A percentile compares a stretch with the other conserved stretches of the same genome.
phyloP scores from a whole-genome alignment of 2,797 vertebrate species.

The Brachyrhaphis roseni region DNA sequence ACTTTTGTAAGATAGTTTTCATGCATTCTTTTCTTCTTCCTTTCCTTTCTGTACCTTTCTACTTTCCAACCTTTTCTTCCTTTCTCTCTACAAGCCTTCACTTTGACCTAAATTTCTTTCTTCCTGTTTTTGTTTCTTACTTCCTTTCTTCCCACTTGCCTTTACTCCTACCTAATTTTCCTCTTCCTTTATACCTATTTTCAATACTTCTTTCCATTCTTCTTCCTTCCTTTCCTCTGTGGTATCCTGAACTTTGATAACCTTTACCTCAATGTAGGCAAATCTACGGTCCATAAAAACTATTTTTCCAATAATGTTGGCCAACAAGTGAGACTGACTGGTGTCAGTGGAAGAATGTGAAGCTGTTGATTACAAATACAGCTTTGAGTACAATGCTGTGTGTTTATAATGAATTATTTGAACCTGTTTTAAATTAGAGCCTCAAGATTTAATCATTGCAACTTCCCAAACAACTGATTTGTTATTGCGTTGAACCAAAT shows the following conservation, averaged over 20 bases:
- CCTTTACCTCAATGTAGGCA: background rate
- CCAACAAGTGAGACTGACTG: background rate
- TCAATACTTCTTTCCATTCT: background rate
- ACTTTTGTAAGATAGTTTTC: background rate
- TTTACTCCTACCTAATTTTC: background rate
- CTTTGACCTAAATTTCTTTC: background rate
- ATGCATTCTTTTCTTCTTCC: background rate
- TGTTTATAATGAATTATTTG: background rate
- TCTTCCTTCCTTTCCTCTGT: background rate
- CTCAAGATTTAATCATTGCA: background rate
- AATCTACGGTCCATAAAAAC: background rate
- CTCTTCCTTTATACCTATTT: background rate
- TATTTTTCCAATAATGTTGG: background rate
- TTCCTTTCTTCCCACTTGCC: background rate
- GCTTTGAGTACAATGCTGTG: background rate
- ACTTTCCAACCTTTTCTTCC: background rate
- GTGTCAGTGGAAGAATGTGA: slow-evolving; percentile 6
- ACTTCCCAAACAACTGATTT: background rate
- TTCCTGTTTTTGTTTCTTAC: background rate
- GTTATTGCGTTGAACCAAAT: background rate
- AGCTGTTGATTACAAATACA: background rate
- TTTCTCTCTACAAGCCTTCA: background rate
- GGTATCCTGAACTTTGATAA: background rate
- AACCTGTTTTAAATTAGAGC: background rate
- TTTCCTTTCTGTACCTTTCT: background rate